These are phyloP conservation scores for Asbolus verrucosus DNA, from an alignment of 1,140 invertebrate genomes.

Conservation along the genomic window DNA sequence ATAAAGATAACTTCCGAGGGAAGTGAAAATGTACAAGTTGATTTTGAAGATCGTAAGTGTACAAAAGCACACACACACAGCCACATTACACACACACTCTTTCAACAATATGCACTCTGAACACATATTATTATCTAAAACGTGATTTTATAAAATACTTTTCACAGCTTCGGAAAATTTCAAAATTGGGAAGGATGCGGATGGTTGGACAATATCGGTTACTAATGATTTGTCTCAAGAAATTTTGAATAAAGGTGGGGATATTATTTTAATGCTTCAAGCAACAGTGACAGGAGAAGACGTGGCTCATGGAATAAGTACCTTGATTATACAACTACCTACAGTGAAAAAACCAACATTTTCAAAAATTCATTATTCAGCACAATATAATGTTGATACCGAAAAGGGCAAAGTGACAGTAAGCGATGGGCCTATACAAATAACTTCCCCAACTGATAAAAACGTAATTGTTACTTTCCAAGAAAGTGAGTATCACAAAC, in stretches of 20 bases:
- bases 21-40: constrained; percentile 1
- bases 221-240: not conserved
- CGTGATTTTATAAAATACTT: no score
- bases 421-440: not conserved
- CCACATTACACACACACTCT: no score
- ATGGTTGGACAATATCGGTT: no score
- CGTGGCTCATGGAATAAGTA: not conserved
- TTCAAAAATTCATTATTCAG: constrained; percentile 8
- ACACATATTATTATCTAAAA: no score
- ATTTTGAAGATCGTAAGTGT: not conserved
- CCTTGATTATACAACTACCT: constrained; percentile 3
- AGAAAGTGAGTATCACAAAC: no score
- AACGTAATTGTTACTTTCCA: no score
- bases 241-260: constrained; percentile 1
- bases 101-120: no score
- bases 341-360: constrained; percentile 4
- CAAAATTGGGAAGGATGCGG: not conserved
- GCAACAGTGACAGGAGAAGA: constrained; percentile 7
- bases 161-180: constrained; percentile 2
- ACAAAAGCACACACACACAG: no score
- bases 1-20: constrained; percentile 18
- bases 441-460: no score
- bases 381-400: constrained; percentile 18
- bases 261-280: constrained; percentile 39
- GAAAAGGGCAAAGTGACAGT: not conserved